Conservation (phyloP, 92 coral and sea anemone species). For the Phymanthus crucifer region DNA sequence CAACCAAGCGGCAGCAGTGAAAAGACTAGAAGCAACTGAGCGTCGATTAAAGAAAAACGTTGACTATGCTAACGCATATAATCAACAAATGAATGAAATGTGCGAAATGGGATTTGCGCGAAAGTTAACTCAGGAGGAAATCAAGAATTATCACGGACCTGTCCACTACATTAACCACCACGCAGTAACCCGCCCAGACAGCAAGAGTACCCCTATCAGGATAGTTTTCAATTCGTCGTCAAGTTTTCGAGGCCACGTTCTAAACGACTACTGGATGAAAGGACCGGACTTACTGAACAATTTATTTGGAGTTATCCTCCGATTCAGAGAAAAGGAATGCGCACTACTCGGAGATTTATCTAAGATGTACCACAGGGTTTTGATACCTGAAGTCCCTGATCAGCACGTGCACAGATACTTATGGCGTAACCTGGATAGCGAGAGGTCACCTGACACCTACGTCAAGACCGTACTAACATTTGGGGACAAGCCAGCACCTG, state of each 20-base stretch:
- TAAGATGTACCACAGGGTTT: conserved; percentile 58
- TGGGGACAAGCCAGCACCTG: conserved; percentile 58
- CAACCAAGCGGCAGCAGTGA: conserved; percentile 16
- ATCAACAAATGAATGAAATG: conserved; percentile 58
- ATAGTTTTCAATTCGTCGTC: conserved; percentile 59
- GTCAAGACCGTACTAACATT: conserved; percentile 58
- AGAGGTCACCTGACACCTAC: conserved; percentile 51
- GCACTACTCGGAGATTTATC: conserved; percentile 54
- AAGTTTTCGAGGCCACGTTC: conserved; percentile 48
- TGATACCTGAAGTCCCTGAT: conserved; percentile 48
- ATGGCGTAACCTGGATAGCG: conserved; percentile 60
- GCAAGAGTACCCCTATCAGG: conserved; percentile 53
- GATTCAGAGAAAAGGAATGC: conserved; percentile 48
- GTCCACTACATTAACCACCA: conserved; percentile 59
- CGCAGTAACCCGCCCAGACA: conserved; percentile 48
- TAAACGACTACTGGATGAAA: conserved; percentile 46
- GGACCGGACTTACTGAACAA: no score
- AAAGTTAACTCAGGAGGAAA: conserved; percentile 43
- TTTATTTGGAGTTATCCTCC: conserved; percentile 45
- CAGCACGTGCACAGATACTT: conserved; percentile 66
- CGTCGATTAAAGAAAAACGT: conserved; percentile 35
- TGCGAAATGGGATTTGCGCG: conserved; percentile 51
- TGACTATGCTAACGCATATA: conserved; percentile 44
- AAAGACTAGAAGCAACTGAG: conserved; percentile 49
- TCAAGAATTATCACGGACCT: conserved; percentile 41